Percentiles rank a stretch among this genome's conserved stretches.
Evolutionary conservation across 2,113 vertebrate genomes (phyloP).

Genomic region (Zingel zingel): DNA sequence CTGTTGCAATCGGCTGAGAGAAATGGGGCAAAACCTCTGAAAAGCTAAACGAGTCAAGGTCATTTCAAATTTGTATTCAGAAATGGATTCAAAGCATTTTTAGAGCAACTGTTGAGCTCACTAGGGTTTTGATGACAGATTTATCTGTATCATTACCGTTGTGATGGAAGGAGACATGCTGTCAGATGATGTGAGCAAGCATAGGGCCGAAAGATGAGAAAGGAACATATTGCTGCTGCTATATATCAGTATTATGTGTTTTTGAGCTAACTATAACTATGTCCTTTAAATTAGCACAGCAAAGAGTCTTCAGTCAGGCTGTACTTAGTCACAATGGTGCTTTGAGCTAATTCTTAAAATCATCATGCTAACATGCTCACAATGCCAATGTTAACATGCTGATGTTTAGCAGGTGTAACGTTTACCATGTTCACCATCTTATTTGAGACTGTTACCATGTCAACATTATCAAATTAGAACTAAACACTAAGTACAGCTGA

Average conservation of each 20-base stretch:
- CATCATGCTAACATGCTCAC: too few species aligned
- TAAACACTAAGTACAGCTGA: too few species aligned
- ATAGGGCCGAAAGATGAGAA: background rate
- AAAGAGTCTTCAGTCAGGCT: background rate
- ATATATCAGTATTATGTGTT: background rate
- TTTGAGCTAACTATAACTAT: background rate
- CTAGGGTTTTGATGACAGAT: background rate
- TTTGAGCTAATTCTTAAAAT: background rate
- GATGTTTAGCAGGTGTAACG: background rate
- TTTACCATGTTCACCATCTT: background rate
- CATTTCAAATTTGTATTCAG: constrained; percentile 6
- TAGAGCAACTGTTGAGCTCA: background rate
- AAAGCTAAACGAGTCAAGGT: constrained; percentile 6
- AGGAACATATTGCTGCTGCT: background rate
- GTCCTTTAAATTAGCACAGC: background rate
- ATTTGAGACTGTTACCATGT: background rate
- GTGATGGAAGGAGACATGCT: background rate
- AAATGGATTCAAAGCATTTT: background rate
- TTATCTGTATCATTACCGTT: too few species aligned
- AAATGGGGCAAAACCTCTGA: background rate
- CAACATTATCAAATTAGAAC: too few species aligned
- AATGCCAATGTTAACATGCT: background rate
- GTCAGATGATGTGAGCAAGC: background rate
- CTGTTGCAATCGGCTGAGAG: too few species aligned
- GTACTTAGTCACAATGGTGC: background rate